Percentiles rank a stretch among this genome's conserved stretches.
Conservation (phyloP, 2,113 vertebrate genomes). For the Nesogale talazaci region DNA sequence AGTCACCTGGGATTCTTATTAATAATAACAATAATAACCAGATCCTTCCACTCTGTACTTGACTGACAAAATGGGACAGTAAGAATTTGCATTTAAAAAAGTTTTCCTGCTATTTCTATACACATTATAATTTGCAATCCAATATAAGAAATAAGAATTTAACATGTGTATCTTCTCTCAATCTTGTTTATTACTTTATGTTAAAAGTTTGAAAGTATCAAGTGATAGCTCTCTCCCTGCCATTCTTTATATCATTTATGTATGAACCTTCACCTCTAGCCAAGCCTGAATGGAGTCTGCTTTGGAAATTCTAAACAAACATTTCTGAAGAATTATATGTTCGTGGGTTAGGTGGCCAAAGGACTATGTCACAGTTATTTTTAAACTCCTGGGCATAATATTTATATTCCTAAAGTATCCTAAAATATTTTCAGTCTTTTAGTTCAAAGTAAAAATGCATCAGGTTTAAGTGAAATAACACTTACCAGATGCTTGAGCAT, state of each 20-base stretch:
- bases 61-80: neutral
- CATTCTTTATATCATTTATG: neutral
- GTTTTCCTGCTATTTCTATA: neutral
- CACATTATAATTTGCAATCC: neutral
- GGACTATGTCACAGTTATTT: neutral
- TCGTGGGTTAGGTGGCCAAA: neutral
- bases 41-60: neutral
- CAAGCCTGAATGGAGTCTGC: neutral
- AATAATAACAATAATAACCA: neutral
- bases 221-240: neutral
- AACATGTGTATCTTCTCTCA: neutral
- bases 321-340: neutral
- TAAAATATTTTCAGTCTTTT: constrained; percentile 38
- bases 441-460: constrained; percentile 52
- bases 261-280: neutral
- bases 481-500: constrained; percentile 40
- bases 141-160: neutral
- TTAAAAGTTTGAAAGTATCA: neutral
- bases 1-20: neutral
- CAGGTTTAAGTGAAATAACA: constrained; percentile 54
- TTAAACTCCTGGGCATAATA: neutral
- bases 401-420: constrained; percentile 47
- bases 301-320: neutral
- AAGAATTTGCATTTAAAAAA: constrained; percentile 14
- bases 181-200: neutral